Evolutionary conservation across 2,888 invertebrate genomes (phyloP), one percentile per base, ranked within the genome.

Genomic region (Drosophila meridiana): DNA sequence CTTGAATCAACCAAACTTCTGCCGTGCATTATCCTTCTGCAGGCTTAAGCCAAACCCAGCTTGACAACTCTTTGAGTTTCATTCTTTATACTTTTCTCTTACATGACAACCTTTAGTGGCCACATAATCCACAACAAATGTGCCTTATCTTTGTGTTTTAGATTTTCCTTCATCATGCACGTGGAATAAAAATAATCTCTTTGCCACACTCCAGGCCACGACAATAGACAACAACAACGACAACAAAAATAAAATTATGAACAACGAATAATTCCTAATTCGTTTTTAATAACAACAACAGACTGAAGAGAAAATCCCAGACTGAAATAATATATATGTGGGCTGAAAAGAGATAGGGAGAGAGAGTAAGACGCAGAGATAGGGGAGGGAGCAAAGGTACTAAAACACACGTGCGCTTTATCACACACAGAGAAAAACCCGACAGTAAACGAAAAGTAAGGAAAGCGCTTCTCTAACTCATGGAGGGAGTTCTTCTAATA

Each of bases 201-300:
- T 59, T 62, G 71, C 59, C 55, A 65, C 76, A 69, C 71, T 68
- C 52, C 43, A 38, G 20, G 74, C 59, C 69, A 69, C 50, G 64
- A 71, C 70, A 76, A 67, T 69, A 64, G 59, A 71, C 43, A 66
- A 62, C 43, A 66, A 70, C 69, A 75, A 62, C 61, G 53, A 69
- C 42, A 43, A 20, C 8, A 38, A 61, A 8, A 66, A 38, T 48
- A 63, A 65, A 61, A 74, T 77, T 63, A 80, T 78, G 76, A 78
- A 71, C 82, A 75, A 82, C 80, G 86, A 81, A 87, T 83, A 89
- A 87, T 77, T 89, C 85, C 87, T 87, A 87, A 87, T 89, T 83
- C 87, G 88, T 87, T 87, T 89, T 87, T 89, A 89, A 89, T 89
- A 85, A 80, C 75, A 74, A 71, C 57, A 76, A 72, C 56, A 64